phyloP scores from a whole-genome alignment of 2,888 invertebrate genomes.

The Platypus cylindrus region DNA sequence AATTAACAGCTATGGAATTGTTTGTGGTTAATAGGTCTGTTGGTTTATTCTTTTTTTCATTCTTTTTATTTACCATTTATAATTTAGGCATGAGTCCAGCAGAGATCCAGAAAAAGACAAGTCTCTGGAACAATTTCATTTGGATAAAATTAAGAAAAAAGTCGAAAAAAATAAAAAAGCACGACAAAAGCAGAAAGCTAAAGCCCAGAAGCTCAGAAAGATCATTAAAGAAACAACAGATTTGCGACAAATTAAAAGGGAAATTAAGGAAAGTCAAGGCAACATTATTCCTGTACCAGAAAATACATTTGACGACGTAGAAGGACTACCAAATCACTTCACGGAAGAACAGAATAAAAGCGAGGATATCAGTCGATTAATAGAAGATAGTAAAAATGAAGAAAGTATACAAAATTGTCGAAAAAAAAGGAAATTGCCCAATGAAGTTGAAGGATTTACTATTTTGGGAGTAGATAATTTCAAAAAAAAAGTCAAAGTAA shows the following conservation, averaged over 20 bases:
- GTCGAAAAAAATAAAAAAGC: conserved; percentile 35
- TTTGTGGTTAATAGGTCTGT: conserved; percentile 57
- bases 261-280: conserved; percentile 17
- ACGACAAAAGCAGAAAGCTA: conserved; percentile 20
- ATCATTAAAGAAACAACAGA: conserved; percentile 24
- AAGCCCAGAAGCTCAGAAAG: conserved; percentile 18
- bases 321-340: conserved; percentile 18
- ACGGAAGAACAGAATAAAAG: background rate
- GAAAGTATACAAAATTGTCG: conserved; percentile 7
- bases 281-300: conserved; percentile 19
- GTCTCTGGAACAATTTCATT: conserved; percentile 44
- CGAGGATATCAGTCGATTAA: background rate
- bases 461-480: conserved; percentile 54
- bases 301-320: conserved; percentile 22
- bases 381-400: conserved; percentile 4
- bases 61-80: conserved; percentile 12
- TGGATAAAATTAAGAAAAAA: conserved; percentile 45
- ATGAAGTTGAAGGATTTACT: conserved; percentile 43
- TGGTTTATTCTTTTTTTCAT: conserved; percentile 1
- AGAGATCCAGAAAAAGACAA: conserved; percentile 23
- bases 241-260: conserved; percentile 18
- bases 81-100: conserved; percentile 23
- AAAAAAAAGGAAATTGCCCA: conserved; percentile 22
- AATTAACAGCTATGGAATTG: conserved; percentile 63
- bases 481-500: conserved; percentile 42